These are phyloP conservation scores for Drosophila malerkotliana DNA, from an alignment of 1,140 invertebrate species.

Conservation along the genomic window DNA sequence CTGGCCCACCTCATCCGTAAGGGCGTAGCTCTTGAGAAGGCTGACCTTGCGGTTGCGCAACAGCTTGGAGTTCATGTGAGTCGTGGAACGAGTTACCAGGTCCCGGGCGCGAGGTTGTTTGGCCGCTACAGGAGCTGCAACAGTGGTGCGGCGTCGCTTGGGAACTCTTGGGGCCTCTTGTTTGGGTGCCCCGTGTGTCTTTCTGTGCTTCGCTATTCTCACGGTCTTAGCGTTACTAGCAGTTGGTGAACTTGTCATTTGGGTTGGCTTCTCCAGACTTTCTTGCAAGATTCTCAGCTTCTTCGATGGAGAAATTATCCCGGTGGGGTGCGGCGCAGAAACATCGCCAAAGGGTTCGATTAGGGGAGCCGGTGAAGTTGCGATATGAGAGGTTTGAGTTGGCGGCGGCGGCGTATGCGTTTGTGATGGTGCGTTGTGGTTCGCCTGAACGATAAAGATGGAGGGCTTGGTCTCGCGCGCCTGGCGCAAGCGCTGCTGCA, in stretches of 20 bases:
- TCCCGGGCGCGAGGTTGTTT: slow-evolving; percentile 38
- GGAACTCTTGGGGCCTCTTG: background rate
- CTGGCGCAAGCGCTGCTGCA: slow-evolving; percentile 65
- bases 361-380: background rate
- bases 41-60: slow-evolving; percentile 67
- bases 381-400: background rate
- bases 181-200: slow-evolving; percentile 7
- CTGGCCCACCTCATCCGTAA: slow-evolving; percentile 38
- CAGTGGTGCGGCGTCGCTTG: slow-evolving; percentile 47
- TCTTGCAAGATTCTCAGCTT: background rate
- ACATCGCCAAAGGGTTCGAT: background rate
- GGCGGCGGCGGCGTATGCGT: background rate
- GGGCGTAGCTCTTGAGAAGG: slow-evolving; percentile 62
- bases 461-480: slow-evolving; percentile 72
- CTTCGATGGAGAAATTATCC: background rate
- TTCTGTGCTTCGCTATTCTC: slow-evolving; percentile 1
- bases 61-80: slow-evolving; percentile 65
- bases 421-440: slow-evolving; percentile 35
- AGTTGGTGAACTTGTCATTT: background rate
- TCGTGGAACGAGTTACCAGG: slow-evolving; percentile 63
- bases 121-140: background rate
- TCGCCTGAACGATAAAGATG: slow-evolving; percentile 71
- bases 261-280: background rate
- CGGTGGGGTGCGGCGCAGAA: slow-evolving; percentile 10
- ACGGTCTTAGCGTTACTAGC: background rate